Conservation (phyloP, 2,797 vertebrate genomes). For the Etheostoma nigrum region DNA sequence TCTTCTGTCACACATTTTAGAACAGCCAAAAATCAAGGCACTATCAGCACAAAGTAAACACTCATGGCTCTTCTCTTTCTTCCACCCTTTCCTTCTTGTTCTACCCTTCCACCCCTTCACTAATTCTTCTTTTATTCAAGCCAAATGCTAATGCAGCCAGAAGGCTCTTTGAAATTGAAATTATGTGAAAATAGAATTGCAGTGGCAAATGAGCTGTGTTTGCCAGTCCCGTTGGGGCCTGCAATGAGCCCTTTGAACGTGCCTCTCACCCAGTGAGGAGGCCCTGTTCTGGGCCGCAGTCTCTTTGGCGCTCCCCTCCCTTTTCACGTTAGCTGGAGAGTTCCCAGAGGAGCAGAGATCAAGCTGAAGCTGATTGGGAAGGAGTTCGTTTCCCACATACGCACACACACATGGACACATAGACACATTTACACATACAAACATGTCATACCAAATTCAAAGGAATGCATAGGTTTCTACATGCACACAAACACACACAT, state of each 20-base stretch:
- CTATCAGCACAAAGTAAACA: constrained; percentile 27
- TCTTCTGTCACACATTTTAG: constrained; percentile 40
- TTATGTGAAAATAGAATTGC: constrained; percentile 85
- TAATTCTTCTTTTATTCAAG: constrained; percentile 72
- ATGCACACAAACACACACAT: background rate
- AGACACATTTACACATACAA: constrained; percentile 15
- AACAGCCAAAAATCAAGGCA: constrained; percentile 16
- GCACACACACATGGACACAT: background rate
- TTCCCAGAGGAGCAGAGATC: constrained; percentile 59
- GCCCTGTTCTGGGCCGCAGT: constrained; percentile 65
- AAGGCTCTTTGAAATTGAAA: constrained; percentile 87
- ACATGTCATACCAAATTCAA: background rate
- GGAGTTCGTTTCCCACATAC: constrained; percentile 30
- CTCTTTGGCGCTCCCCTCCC: constrained; percentile 53
- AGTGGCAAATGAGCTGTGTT: constrained; percentile 82
- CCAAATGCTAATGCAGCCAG: constrained; percentile 80
- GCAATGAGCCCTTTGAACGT: constrained; percentile 75
- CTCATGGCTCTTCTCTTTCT: constrained; percentile 34
- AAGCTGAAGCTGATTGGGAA: constrained; percentile 57
- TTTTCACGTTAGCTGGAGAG: constrained; percentile 49
- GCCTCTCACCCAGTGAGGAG: constrained; percentile 54
- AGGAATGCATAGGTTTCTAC: background rate
- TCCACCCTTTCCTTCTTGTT: constrained; percentile 25
- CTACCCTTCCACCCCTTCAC: constrained; percentile 55
- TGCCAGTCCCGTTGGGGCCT: constrained; percentile 73